A percentile compares a stretch with the other conserved stretches of the same genome.
Evolutionary conservation across 1,140 invertebrate genomes (phyloP).

Genomic region (Apis mellifera): Amel_HAv3.1 CM009940.2:12302501-12303000

Average conservation of each 20-base stretch:
- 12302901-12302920: neutral
- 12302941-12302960: neutral
- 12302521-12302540: neutral
- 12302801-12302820: no score
- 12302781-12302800: neutral
- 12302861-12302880: no score
- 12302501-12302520: neutral
- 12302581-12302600: slow-evolving; percentile 11
- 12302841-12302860: no score
- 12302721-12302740: slow-evolving; percentile 46
- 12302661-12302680: slow-evolving; percentile 55
- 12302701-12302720: slow-evolving; percentile 52
- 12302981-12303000: no score
- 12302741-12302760: slow-evolving; percentile 66
- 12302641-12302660: slow-evolving; percentile 49
- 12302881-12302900: no score
- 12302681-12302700: slow-evolving; percentile 59
- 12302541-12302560: slow-evolving; percentile 49
- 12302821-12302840: no score
- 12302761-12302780: neutral
- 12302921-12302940: neutral
- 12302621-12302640: slow-evolving; percentile 29
- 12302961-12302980: no score
- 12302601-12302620: neutral
- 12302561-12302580: slow-evolving; percentile 28